Percentiles rank a stretch among this genome's conserved stretches.
These are phyloP conservation scores for Lamproptera curius DNA, from an alignment of 2,888 invertebrate species.

Conservation along the genomic window DNA sequence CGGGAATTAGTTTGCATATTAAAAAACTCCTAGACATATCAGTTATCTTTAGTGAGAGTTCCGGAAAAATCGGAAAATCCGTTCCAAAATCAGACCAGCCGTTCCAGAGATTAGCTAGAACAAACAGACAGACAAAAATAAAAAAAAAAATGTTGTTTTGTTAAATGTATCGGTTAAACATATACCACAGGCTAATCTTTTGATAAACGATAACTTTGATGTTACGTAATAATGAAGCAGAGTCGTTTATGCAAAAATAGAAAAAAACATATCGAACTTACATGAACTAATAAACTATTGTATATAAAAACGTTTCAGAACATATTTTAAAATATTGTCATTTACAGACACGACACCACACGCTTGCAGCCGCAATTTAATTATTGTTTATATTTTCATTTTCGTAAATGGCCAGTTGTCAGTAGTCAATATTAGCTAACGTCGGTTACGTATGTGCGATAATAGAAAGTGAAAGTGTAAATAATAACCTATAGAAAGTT, in stretches of 20 bases:
- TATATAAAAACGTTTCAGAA: background rate
- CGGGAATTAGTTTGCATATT: too few relatives aligned
- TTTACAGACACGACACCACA: conserved; percentile 5
- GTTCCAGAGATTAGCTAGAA: too few relatives aligned
- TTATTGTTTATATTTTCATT: conserved; percentile 14
- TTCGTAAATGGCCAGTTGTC: background rate
- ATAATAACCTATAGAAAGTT: conserved; percentile 18
- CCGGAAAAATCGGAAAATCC: too few relatives aligned
- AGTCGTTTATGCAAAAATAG: background rate
- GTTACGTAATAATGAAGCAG: too few relatives aligned
- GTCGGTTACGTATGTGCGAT: conserved; percentile 16
- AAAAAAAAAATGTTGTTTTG: too few relatives aligned
- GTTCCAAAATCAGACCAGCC: too few relatives aligned
- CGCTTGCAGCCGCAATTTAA: conserved; percentile 4
- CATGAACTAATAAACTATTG: background rate
- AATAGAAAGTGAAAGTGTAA: conserved; percentile 21
- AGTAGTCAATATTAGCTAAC: conserved; percentile 19
- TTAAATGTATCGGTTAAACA: too few relatives aligned
- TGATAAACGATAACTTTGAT: background rate
- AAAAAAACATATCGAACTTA: background rate
- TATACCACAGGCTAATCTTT: too few relatives aligned
- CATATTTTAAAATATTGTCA: background rate
- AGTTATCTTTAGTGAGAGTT: too few relatives aligned
- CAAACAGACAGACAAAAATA: too few relatives aligned
- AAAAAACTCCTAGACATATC: too few relatives aligned